A percentile compares a stretch with the other conserved stretches of the same genome.
Conservation (phyloP, 2,113 vertebrate species). For the Gobiocypris rarus region DNA sequence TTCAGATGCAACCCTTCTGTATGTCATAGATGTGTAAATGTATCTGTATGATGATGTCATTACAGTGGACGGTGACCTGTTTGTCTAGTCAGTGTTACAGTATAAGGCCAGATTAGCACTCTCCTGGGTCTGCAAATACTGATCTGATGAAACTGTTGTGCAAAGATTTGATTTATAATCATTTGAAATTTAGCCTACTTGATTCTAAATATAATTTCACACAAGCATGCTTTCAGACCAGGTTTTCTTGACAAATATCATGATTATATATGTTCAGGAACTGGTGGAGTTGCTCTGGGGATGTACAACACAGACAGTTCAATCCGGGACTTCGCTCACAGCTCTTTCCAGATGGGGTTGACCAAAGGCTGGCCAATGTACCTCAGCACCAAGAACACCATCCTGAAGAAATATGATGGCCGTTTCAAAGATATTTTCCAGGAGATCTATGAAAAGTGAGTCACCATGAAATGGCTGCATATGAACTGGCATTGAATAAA, state of each 20-base stretch:
- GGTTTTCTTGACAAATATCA: background rate
- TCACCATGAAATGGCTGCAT: background rate
- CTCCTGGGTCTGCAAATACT: background rate
- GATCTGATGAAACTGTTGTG: background rate
- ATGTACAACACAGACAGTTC: conserved; percentile 98
- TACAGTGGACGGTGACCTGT: background rate
- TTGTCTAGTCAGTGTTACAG: conserved; percentile 40
- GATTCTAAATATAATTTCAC: background rate
- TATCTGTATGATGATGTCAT: background rate
- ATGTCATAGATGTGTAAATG: background rate
- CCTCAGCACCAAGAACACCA: conserved; percentile 99
- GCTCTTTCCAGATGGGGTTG: conserved; percentile 95
- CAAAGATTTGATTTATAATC: background rate
- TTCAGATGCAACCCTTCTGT: background rate
- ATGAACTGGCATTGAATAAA: background rate
- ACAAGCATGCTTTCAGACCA: background rate
- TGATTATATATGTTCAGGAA: conserved; percentile 67
- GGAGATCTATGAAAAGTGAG: conserved; percentile 96
- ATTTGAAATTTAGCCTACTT: background rate
- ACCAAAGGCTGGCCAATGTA: conserved; percentile 90
- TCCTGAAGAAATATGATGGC: conserved; percentile 95
- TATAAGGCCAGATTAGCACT: background rate
- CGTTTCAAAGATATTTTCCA: conserved; percentile 99
- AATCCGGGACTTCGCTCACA: conserved; percentile 95
- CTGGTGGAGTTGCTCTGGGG: conserved; percentile 93